A percentile compares a stretch with the other conserved stretches of the same genome.
These are phyloP conservation scores for Temnopleurus reevesii DNA, from an alignment of 53 echinoderm and acorn worm species.

Conservation along the genomic window DNA sequence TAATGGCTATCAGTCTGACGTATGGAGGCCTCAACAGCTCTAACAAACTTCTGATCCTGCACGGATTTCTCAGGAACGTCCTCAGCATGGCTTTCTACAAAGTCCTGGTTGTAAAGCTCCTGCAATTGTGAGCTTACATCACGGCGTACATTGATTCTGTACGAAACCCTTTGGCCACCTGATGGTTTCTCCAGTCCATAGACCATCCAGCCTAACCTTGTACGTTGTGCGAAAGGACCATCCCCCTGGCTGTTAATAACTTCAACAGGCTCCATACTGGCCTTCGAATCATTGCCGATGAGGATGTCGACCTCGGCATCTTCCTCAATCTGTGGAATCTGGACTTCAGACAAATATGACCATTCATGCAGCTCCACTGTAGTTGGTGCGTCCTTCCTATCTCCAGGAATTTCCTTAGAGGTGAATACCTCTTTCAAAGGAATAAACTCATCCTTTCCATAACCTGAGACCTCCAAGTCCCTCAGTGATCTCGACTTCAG, in stretches of 20 bases:
- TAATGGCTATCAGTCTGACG: slow-evolving; percentile 60
- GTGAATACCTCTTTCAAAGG: slow-evolving; percentile 43
- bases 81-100: background rate
- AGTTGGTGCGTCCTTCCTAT: slow-evolving; percentile 9
- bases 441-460: slow-evolving; percentile 11
- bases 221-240: slow-evolving; percentile 64
- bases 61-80: slow-evolving; percentile 44
- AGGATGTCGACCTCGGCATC: slow-evolving; percentile 48
- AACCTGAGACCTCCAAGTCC: background rate
- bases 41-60: slow-evolving; percentile 58
- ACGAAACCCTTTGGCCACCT: background rate
- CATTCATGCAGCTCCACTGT: slow-evolving; percentile 11
- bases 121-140: slow-evolving; percentile 49
- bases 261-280: slow-evolving; percentile 49
- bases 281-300: slow-evolving; percentile 53
- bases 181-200: slow-evolving; percentile 30
- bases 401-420: slow-evolving; percentile 49
- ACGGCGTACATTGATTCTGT: slow-evolving; percentile 30
- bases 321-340: background rate
- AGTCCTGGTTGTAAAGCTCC: slow-evolving; percentile 59
- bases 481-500: slow-evolving; percentile 7
- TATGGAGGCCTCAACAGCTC: slow-evolving; percentile 47
- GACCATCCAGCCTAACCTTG: slow-evolving; percentile 70
- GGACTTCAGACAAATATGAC: slow-evolving; percentile 29
- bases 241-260: slow-evolving; percentile 51